Evolutionary conservation across 1,140 invertebrate genomes (phyloP), one percentile per base, ranked within the genome.

Genomic region (Heliconius nattereri): DNA sequence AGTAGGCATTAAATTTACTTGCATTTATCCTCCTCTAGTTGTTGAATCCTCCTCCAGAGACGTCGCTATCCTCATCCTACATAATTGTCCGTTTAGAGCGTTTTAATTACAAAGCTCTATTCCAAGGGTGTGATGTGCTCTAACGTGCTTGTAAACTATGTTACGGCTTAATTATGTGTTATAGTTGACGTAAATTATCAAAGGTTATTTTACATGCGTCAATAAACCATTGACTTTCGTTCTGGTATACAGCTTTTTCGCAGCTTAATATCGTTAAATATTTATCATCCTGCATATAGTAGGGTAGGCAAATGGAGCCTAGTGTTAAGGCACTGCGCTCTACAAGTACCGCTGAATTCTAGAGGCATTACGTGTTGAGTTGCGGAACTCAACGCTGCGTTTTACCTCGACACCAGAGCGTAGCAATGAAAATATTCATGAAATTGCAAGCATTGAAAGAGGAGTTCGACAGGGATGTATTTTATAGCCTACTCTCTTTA

Each of bases 71-170:
- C 73, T 79, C 73, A 71, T 79, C 81, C 87, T 89, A 88, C 85
- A 88, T 92, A 91, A 94, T 92, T 82, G 88, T 90, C 85, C 87
- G 85, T 92, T 93, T 90, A 90, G 86, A 87, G 86, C 84, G 90
- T 89, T 94, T 92, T 92, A 94, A 94, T 92, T 92, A 92, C 88
- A 84, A 83, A 86, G 85, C 85, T 85, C 86, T 90, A 90, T 92
- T 90, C 84, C 81, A 83, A 88, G 88, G 91, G 90, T 91, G 84
- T 88, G 90, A 92, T 90, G 86, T 78, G 84, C 83, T 82, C 85
- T 89, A 83, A 87, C 84, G 85, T 82, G 86, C 85, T 83, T 86
- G 89, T 93, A 89, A 92, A 92, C 86, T 91, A 91, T 85, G 80
- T 83, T 85, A 86, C 81, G 80, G 84, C 78, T 78, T 75, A 81